These are phyloP conservation scores for Drosophila barbarae DNA, from an alignment of 2,888 invertebrate genomes.

Conservation along the genomic window DNA sequence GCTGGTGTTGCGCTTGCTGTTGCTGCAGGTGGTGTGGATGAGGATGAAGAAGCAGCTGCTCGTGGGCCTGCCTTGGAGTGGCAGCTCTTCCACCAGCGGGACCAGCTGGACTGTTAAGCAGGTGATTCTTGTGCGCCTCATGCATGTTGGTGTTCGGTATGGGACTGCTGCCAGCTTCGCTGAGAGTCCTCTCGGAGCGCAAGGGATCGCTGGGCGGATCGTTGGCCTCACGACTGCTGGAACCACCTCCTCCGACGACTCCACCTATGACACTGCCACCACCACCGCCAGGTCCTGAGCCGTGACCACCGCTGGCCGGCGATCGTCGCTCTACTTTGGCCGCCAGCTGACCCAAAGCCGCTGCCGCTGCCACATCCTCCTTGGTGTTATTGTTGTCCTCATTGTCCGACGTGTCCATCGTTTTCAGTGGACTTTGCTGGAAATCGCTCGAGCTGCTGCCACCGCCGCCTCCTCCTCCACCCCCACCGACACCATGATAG, in stretches of 20 bases:
- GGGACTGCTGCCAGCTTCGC: constrained; percentile 73
- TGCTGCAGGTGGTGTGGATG: constrained; percentile 38
- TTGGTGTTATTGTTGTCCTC: constrained; percentile 67
- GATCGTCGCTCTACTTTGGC: constrained; percentile 71
- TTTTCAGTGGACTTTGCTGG: constrained; percentile 73
- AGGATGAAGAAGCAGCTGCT: constrained; percentile 56
- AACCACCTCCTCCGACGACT: neutral
- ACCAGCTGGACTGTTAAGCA: constrained; percentile 58
- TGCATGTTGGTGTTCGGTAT: constrained; percentile 75
- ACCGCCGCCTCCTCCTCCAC: constrained; percentile 53
- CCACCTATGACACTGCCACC: constrained; percentile 27
- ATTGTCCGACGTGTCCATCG: constrained; percentile 75
- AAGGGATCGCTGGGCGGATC: constrained; percentile 35
- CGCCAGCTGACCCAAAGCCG: constrained; percentile 57
- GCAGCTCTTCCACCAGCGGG: constrained; percentile 51
- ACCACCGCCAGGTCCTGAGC: constrained; percentile 28
- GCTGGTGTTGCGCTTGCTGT: constrained; percentile 31
- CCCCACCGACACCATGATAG: constrained; percentile 43
- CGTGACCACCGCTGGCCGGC: constrained; percentile 46
- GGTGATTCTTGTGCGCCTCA: constrained; percentile 73
- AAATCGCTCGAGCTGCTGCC: constrained; percentile 75
- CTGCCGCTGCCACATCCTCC: constrained; percentile 56
- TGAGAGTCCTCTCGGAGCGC: constrained; percentile 32
- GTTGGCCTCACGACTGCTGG: constrained; percentile 23
- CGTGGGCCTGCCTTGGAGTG: constrained; percentile 63